phyloP scores from a whole-genome alignment of 2,888 invertebrate species.

The Slavum lentiscoides region DNA sequence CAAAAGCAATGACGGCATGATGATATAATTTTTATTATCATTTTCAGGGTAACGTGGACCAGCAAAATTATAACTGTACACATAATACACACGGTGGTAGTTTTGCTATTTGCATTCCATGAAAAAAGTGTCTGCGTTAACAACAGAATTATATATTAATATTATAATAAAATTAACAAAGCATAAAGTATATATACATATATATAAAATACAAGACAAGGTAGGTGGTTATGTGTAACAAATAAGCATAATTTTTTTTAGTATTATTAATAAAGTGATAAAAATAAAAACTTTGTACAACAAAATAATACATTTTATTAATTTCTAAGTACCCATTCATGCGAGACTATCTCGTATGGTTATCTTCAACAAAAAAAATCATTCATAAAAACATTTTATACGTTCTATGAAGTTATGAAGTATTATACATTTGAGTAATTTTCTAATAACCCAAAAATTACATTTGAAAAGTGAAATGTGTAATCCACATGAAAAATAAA shows the following conservation, averaged over 20 bases:
- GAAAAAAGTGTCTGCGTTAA: not conserved
- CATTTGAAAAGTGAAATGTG: too few relatives aligned
- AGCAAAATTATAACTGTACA: conserved; percentile 25
- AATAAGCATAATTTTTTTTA: conserved; percentile 21
- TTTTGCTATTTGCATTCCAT: not conserved
- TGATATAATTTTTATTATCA: not conserved
- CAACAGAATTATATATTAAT: not conserved
- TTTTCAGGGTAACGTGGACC: not conserved
- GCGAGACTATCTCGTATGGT: too few relatives aligned
- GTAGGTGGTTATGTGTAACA: conserved; percentile 14
- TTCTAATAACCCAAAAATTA: too few relatives aligned
- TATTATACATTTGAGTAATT: too few relatives aligned
- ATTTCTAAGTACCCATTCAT: not conserved
- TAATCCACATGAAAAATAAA: too few relatives aligned
- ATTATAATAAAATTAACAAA: conserved; percentile 34
- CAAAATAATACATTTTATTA: conserved; percentile 41
- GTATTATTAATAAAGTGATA: conserved; percentile 20
- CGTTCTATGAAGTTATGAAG: too few relatives aligned
- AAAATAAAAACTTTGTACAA: conserved; percentile 42
- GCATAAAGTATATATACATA: conserved; percentile 25
- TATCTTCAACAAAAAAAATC: not conserved
- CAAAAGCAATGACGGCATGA: conserved; percentile 19
- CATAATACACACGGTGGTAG: not conserved
- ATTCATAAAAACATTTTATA: not conserved
- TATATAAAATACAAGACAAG: conserved; percentile 37